Percentiles rank a stretch among this genome's conserved stretches.
These are phyloP conservation scores for Batillaria attramentaria DNA, from an alignment of 1,140 invertebrate species.

Conservation along the genomic window DNA sequence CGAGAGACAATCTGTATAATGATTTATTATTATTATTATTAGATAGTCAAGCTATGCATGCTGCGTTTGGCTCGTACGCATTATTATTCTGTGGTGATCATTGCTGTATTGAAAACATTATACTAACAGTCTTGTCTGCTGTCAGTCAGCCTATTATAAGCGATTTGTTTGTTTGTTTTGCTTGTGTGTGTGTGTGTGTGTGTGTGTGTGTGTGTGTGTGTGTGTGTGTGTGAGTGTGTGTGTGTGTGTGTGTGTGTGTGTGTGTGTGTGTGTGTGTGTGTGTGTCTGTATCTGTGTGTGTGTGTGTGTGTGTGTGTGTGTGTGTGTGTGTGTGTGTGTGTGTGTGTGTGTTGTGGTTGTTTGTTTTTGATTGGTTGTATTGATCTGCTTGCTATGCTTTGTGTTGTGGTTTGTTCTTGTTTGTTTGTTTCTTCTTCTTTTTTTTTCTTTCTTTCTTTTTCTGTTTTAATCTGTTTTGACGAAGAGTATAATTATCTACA, in stretches of 20 bases:
- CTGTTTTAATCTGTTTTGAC: background rate
- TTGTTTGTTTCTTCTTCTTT: background rate
- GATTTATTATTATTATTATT: too few relatives aligned
- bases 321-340: background rate
- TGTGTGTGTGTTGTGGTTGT: background rate
- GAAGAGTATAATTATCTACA: too few relatives aligned
- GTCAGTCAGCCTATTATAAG: too few relatives aligned
- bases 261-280: background rate
- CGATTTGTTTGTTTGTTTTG: background rate
- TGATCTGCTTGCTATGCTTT: background rate
- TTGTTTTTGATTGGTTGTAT: too few relatives aligned
- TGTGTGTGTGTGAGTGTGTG: background rate
- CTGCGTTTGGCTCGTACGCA: too few relatives aligned
- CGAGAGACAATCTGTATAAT: too few relatives aligned
- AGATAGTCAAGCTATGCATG: too few relatives aligned
- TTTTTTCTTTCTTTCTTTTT: background rate
- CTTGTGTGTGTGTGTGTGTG: background rate
- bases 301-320: background rate
- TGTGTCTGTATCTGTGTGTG: background rate
- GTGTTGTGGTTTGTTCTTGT: background rate
- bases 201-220: constrained; percentile 2
- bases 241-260: background rate
- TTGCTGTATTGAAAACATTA: too few relatives aligned
- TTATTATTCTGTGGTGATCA: too few relatives aligned
- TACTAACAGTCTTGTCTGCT: too few relatives aligned